Evolutionary conservation across 2,113 vertebrate genomes (phyloP), one percentile per base, ranked within the genome.

Genomic region (Varanus komodoensis): DNA sequence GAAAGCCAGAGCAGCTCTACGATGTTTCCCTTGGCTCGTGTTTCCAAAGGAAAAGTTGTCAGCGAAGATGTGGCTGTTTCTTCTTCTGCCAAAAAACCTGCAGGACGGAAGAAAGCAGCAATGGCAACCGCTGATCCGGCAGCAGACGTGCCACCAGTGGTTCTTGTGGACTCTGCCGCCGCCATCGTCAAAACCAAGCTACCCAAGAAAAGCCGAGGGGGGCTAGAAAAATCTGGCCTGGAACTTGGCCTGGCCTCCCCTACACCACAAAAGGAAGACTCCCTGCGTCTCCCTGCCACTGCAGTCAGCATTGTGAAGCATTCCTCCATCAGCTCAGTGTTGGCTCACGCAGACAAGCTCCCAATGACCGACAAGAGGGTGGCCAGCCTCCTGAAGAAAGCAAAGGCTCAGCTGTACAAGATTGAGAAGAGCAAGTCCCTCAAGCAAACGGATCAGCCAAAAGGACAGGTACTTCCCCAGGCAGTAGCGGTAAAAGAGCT

Each of bases 341-440:
- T 99, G 96, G 98, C 97, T 93, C 98, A 98, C 92, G 99, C 98
- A 77, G 98, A 99, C 97, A 99, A 99, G 92, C 98, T 99, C 95
- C 98, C 98, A 25, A 98, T 98, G 96, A 98, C 98, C 84, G 98
- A 99, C 97, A 99, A 98, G 96, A 98, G 98, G 89, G 98, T 99
- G 89, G 98, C 98, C 90, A 98, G 98, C 92, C 97, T 99, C 86
- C 97, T 99, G 94, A 99, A 98, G 95, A 98, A 98, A 97, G 99
- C 99, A 82, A 99, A 99, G 96, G 98, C 97, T 82, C 99, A 99
- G 97, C 98, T 99, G 90, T 98, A 97, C 93, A 99, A 98, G 94
- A 99, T 99, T 48, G 98, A 99, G 97, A 99, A 99, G 97, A 99
- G 97, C 96, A 99, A 99, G 96, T 98, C 97, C 52, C 96, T 99